Evolutionary conservation across 2,797 vertebrate genomes (phyloP), one percentile per base, ranked within the genome.

Genomic region (Gymnothorax javanicus): DNA sequence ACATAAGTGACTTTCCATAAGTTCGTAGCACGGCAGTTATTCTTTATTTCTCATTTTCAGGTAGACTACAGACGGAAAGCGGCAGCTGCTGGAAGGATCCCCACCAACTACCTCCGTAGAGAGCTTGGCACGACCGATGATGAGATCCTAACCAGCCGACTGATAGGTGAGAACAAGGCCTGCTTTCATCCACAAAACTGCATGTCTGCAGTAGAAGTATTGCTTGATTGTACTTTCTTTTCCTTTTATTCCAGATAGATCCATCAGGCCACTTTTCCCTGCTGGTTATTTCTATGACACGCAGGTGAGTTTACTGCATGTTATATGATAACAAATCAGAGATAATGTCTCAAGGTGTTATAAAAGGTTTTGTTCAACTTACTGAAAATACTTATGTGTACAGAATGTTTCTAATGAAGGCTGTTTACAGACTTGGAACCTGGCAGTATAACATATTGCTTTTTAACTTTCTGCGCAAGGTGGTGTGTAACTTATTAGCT

Each of bases 1-100:
- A 25, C 25, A 25, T 2, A 27, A 69, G 67, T 69, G 23, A 69
- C n/a, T 27, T 69, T 69, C 27, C 25, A 69, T 7, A 73, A 73
- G 25, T 73, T 27, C 12, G 69, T 7, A 43, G 25, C 33, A 17
- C 6, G 73, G 4, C 73, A 33, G 27, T 33, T 11, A 33, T 11
- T 9, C 69, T 77, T 7, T 50, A 13, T 43, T 33, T 81, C 77
- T 90, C 54, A 86, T 79, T 86, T 59, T 90, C 93, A 99, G 99
- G 99, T 99, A 90, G 98, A 99, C 91, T 99, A 99, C 91, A 96
- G 97, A 79, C 98, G 99, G 94, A 99, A 99, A 93, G 97, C 97
- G 88, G 99, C 99, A 7, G 99, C 99, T 87, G 98, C 98, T 13
- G 99, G 99, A 90, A 97, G 98, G 91, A 99, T 99, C 92, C 99